Percentiles rank a stretch among this genome's conserved stretches.
Evolutionary conservation across 92 coral and sea anemone genomes (phyloP).

Genomic region (Porites lobata): DNA sequence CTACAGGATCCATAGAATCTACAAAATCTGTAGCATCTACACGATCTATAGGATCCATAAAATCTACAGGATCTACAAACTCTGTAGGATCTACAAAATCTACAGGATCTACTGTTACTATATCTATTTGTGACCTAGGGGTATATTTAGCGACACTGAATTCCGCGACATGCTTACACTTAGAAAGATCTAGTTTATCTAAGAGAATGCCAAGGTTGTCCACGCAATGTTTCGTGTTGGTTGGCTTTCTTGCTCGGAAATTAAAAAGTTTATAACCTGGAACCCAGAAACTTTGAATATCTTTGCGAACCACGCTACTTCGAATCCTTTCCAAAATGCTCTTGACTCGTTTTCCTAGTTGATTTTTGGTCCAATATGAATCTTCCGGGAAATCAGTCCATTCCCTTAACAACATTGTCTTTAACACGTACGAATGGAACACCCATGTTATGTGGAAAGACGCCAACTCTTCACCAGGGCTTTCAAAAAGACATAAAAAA

Average conservation of each 20-base stretch:
- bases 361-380: conserved; percentile 30
- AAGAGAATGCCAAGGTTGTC: background rate
- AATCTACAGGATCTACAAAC: no score
- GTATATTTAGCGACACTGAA: no score
- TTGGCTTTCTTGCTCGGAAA: conserved; percentile 58
- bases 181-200: background rate
- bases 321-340: conserved; percentile 47
- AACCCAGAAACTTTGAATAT: conserved; percentile 71
- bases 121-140: no score
- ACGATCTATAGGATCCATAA: no score
- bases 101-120: no score
- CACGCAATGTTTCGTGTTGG: background rate
- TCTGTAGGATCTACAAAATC: no score
- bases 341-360: conserved; percentile 38
- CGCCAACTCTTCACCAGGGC: background rate
- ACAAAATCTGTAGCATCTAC: no score
- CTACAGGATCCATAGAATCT: no score
- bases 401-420: conserved; percentile 72
- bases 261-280: conserved; percentile 70
- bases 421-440: conserved; percentile 61
- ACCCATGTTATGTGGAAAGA: conserved; percentile 53
- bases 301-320: conserved; percentile 39
- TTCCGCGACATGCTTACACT: no score
- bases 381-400: conserved; percentile 63
- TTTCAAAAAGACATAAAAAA: conserved; percentile 29